These are phyloP conservation scores for Morone saxatilis DNA, from an alignment of 2,113 vertebrate species.

Conservation along the genomic window DNA sequence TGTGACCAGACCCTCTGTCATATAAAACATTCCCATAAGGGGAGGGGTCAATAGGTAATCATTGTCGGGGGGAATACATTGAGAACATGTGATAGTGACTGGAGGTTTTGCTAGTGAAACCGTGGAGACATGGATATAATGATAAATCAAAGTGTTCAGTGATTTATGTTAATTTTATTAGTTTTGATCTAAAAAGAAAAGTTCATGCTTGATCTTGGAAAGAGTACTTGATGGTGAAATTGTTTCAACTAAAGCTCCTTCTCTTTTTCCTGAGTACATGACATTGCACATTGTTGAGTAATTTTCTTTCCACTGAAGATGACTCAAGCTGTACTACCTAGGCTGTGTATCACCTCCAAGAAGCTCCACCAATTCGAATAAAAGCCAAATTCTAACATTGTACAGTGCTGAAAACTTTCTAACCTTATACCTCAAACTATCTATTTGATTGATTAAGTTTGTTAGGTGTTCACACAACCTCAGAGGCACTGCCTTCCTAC, in stretches of 20 bases:
- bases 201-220: background rate
- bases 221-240: background rate
- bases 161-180: background rate
- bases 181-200: background rate
- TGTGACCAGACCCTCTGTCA: slow-evolving; percentile 70
- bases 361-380: background rate
- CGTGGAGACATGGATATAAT: slow-evolving; percentile 72
- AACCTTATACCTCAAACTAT: background rate
- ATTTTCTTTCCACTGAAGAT: background rate
- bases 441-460: background rate
- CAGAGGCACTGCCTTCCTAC: background rate
- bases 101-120: slow-evolving; percentile 50
- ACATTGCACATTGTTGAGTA: too few relatives aligned
- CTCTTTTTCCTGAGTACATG: too few relatives aligned
- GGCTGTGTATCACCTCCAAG: background rate
- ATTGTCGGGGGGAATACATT: slow-evolving; percentile 69
- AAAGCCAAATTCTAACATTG: background rate
- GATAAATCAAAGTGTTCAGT: slow-evolving; percentile 69
- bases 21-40: slow-evolving; percentile 81
- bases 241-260: too few relatives aligned
- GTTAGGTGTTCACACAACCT: background rate
- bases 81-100: slow-evolving; percentile 69
- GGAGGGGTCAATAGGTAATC: slow-evolving; percentile 77
- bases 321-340: background rate
- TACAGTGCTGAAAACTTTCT: background rate